These are phyloP conservation scores for Caretta caretta DNA, from an alignment of 2,113 vertebrate genomes.

Conservation along the genomic window DNA sequence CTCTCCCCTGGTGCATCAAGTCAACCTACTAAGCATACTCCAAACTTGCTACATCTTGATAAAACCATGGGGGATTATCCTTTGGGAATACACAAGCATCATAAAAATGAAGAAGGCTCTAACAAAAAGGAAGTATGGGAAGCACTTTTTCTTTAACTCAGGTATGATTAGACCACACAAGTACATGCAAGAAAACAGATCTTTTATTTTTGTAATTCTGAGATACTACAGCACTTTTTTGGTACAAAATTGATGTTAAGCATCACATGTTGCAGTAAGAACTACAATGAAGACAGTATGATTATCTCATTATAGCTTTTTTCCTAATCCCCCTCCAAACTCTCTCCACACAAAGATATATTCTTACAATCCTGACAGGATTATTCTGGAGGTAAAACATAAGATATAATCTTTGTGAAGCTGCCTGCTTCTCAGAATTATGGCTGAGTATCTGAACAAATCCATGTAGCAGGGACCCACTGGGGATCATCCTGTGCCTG, in stretches of 20 bases:
- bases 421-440: conserved; percentile 69
- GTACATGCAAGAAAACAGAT: conserved; percentile 67
- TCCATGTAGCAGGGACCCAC: conserved; percentile 94
- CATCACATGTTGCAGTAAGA: conserved; percentile 46
- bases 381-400: conserved; percentile 66
- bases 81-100: not conserved
- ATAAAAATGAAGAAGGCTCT: not conserved
- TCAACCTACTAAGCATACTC: not conserved
- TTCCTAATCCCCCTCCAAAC: conserved; percentile 62
- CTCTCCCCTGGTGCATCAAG: not conserved
- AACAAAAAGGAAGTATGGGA: not conserved
- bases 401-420: conserved; percentile 56
- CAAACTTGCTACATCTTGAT: not conserved
- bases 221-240: not conserved
- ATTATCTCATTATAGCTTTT: conserved; percentile 20
- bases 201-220: conserved; percentile 57
- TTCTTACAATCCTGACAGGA: conserved; percentile 63
- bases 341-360: conserved; percentile 61
- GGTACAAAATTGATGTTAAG: conserved; percentile 56
- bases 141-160: not conserved
- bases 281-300: conserved; percentile 11
- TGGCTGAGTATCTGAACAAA: conserved; percentile 79
- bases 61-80: not conserved
- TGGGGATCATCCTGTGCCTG: conserved; percentile 91
- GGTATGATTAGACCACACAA: not conserved